Conservation (phyloP, 35 echinoderm and acorn worm species). For the Lytechinus pictus region DNA sequence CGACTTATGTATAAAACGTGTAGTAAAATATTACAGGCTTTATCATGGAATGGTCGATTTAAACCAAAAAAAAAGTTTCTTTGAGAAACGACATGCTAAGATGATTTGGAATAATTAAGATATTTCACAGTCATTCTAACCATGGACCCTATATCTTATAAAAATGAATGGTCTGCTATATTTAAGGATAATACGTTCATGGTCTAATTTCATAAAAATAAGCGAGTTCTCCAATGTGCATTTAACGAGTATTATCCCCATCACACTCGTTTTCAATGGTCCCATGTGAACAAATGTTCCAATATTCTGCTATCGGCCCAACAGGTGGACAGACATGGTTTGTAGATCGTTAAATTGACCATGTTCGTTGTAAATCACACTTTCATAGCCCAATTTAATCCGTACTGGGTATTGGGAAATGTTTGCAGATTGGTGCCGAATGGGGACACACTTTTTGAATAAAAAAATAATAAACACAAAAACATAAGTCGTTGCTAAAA, state of each 20-base stretch:
- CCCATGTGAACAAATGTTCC: not conserved
- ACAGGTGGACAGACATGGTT: not conserved
- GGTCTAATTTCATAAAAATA: not conserved
- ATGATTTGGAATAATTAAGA: too few species aligned
- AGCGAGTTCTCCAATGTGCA: not conserved
- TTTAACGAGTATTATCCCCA: not conserved
- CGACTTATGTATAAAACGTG: too few species aligned
- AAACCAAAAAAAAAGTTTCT: too few species aligned
- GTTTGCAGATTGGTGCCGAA: not conserved
- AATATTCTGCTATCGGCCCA: not conserved
- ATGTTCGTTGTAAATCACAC: conserved; percentile 38
- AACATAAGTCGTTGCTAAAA: not conserved
- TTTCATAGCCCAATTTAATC: not conserved
- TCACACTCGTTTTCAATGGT: not conserved
- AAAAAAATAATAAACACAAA: not conserved
- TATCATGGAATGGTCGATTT: too few species aligned
- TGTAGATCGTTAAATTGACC: conserved; percentile 19
- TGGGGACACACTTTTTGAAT: not conserved
- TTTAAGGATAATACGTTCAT: not conserved
- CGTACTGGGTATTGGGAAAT: not conserved
- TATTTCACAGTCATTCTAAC: too few species aligned
- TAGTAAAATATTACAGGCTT: too few species aligned
- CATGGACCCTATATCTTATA: too few species aligned
- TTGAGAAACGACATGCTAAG: too few species aligned
- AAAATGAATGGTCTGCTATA: not conserved